Evolutionary conservation across 2,888 invertebrate species (phyloP), one percentile per base, ranked within the genome.

Genomic region (Caenorhabditis japonica): DNA sequence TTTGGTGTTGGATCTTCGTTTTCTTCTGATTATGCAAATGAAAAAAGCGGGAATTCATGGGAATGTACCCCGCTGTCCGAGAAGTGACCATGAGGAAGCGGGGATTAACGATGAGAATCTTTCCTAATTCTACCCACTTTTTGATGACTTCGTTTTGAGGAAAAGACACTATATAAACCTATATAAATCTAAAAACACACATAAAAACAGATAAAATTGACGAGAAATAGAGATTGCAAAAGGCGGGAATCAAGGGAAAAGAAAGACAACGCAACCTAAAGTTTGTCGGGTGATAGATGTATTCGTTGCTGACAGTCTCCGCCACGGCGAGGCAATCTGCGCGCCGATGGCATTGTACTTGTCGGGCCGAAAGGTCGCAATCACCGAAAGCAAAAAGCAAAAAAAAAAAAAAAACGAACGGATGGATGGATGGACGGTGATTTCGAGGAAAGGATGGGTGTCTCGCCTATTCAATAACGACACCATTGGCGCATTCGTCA

Each of bases 51-150:
- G 64, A 56, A 56, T 64, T 64, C 64, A 56, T 64, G 64, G 64
- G 64, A 64, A 64, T 64, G 49, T 64, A 56, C 64, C 64, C 64
- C 64, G 64, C 64, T 64, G 64, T 49, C 49, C 64, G 62, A 62
- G 44, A 55, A 64, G 47, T 64, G 64, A 64, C 64, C 64, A 64
- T 64, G 64, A 64, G 55, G 64, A 64, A 47, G 47, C 55, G 44
- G 60, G 21, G 64, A 56, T 64, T 64, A 64, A 64, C 43, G 47
- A 55, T 64, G 64, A 59, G 59, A 59, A 49, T 36, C 36, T 17
- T 36, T 8, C 43, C n/a, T 60, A 33, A 56, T 43, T 30, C 30
- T 55, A 10, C 34, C 23, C 30, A 30, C 33, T 5, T 15, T 34
- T 56, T 56, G 17, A 21, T 30, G 27, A 13, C 17, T 13, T 19